Evolutionary conservation across 2,797 vertebrate genomes (phyloP).

Genomic region (Mergus octosetaceus): DNA sequence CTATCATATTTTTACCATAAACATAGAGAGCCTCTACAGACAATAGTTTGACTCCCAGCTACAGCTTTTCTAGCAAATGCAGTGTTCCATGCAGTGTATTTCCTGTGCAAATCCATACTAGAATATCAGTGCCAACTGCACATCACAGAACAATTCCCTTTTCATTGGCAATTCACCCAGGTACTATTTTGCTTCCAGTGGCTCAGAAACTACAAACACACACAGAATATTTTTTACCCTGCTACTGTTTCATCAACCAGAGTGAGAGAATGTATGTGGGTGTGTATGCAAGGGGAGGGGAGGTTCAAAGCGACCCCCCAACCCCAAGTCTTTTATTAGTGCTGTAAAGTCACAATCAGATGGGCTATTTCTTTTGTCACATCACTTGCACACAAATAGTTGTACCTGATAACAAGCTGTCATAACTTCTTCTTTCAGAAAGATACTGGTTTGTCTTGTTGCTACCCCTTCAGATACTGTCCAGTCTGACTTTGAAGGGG

Average conservation of each 20-base stretch:
- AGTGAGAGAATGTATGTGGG: background rate
- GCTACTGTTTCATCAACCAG: conserved; percentile 6
- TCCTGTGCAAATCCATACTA: fast-evolving
- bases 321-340: background rate
- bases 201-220: background rate
- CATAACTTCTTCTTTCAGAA: background rate
- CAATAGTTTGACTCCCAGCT: background rate
- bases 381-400: background rate
- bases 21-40: background rate
- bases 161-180: background rate
- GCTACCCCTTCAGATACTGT: background rate
- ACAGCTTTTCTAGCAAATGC: background rate
- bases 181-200: background rate
- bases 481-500: background rate
- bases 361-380: background rate
- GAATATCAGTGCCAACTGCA: background rate
- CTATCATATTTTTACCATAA: background rate
- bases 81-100: background rate
- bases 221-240: background rate
- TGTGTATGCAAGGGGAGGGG: background rate
- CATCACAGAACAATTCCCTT: background rate
- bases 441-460: background rate
- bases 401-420: background rate
- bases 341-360: background rate
- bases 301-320: background rate